Evolutionary conservation across 1,140 invertebrate genomes (phyloP), one percentile per base, ranked within the genome.

Genomic region (Megathymus violae): DNA sequence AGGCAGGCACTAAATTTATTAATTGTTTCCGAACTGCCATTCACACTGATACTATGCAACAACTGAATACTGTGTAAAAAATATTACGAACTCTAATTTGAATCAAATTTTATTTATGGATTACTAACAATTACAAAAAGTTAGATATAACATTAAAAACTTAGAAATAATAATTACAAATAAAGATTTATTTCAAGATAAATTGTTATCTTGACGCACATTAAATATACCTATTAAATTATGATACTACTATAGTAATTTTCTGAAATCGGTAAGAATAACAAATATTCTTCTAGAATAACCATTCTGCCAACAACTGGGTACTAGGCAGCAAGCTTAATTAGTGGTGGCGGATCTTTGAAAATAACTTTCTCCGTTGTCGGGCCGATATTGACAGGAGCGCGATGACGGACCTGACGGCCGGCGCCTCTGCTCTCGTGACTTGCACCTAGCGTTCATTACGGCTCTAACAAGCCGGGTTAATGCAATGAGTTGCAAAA

Each of bases 401-500:
- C 77, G 76, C 74, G 71, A 74, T 73, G 85, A 76, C 73, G 77
- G 67, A 62, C 67, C 65, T 72, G 73, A 70, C 69, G 67, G 61
- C 51, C 76, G 76, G 88, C 85, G 85, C 85, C 85, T 83, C 66
- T 72, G 78, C 74, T 74, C 75, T 72, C 74, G 73, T 90, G 88
- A 90, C 88, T 90, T 87, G 88, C 88, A 81, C 34, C 74, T 75
- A 70, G 64, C 74, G 76, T 82, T 87, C 82, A 84, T 86, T 87
- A 89, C 74, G 58, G 61, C 76, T 82, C 86, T 90, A 90, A 90
- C 86, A 87, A 90, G 88, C 83, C 82, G 46, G 74, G 83, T 78
- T 88, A 89, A 89, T 90, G 85, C 86, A 85, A 78, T 90, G 88
- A 90, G 63, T 90, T 88, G 88, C 86, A 87, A 90, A 90, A 84